Base-by-base conservation (phyloP, 2,113 vertebrate species). In the Lagenorhynchus albirostris region DNA sequence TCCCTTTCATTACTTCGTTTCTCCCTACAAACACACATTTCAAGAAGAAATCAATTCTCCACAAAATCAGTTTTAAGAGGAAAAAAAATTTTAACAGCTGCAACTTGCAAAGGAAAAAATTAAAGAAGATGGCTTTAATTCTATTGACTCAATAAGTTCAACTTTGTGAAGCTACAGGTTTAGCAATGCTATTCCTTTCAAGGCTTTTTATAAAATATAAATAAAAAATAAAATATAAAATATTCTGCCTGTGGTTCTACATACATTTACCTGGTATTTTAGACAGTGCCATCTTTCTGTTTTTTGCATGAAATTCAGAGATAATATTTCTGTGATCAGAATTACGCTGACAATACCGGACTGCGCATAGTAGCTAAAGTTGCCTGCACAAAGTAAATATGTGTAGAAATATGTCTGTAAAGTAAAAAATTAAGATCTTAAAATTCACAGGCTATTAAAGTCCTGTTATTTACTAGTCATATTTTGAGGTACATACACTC, bases 31-130 rank as follows among this genome's bases (percentile, higher is more conserved):
- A 89, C 83, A 62, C 38, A 67, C 79, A 87, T 91, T 97, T 95
- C 60, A 96, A 87, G 81, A 96, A 89, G 65, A 95, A 93, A 95
- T 84, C 38, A 76, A 92, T 65, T 87, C 11, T 86, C 21, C 13
- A 76, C 7, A 92, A 97, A 94, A 47, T 83, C 38, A 92, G 53
- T 89, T 89, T 94, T 89, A 94, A 63, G 33, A 90, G 68, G 74
- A 12, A 96, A 93, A 95, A 79, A 89, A 77, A 47, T 55, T 11
- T 86, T 91, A 82, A 90, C 5, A 96, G 26, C 29, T 96, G 15
- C 13, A 91, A 91, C 13, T 95, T 92, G 53, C 29, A 96, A 96
- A 94, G 47, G 60, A 76, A 96, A 97, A 92, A 89, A 94, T 70
- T 44, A 60, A 84, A 92, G 31, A 94, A 53, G 55, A 80, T 80